Evolutionary conservation across 2,888 invertebrate genomes (phyloP).

Genomic region (Lithophane leautieri): DNA sequence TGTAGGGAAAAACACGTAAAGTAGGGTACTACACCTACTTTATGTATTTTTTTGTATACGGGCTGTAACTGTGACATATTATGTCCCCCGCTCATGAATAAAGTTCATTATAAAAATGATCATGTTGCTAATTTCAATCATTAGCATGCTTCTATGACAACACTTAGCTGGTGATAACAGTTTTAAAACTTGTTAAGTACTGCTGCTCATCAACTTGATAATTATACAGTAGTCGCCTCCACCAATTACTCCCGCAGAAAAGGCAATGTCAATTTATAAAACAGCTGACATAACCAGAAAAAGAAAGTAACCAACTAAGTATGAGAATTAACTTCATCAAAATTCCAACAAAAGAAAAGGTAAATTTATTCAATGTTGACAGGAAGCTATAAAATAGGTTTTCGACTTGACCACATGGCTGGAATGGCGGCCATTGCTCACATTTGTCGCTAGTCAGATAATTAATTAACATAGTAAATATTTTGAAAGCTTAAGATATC

Average conservation of each 20-base stretch:
- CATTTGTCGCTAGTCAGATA: constrained; percentile 52
- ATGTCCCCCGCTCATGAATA: not conserved
- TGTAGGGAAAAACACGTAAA: not conserved
- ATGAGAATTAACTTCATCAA: constrained; percentile 40
- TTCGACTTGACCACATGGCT: constrained; percentile 65
- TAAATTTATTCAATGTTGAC: constrained; percentile 63
- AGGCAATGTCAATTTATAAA: not conserved
- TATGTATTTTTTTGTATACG: not conserved
- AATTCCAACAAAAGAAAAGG: constrained; percentile 53
- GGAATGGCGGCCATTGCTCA: constrained; percentile 50
- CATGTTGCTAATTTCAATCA: not conserved
- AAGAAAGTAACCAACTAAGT: constrained; percentile 30
- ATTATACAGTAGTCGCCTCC: constrained; percentile 12
- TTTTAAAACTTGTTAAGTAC: not conserved
- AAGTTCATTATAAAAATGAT: not conserved
- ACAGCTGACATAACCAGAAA: constrained; percentile 50
- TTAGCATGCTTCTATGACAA: not conserved
- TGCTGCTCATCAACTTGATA: constrained; percentile 1
- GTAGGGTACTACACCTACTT: too few relatives aligned
- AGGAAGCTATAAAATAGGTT: constrained; percentile 71
- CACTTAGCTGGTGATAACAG: not conserved
- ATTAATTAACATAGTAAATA: constrained; percentile 66
- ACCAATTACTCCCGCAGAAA: not conserved
- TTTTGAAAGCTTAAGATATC: constrained; percentile 39
- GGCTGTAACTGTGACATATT: not conserved